These are phyloP conservation scores for Coilia nasus DNA, from an alignment of 2,797 vertebrate genomes.

Conservation along the genomic window DNA sequence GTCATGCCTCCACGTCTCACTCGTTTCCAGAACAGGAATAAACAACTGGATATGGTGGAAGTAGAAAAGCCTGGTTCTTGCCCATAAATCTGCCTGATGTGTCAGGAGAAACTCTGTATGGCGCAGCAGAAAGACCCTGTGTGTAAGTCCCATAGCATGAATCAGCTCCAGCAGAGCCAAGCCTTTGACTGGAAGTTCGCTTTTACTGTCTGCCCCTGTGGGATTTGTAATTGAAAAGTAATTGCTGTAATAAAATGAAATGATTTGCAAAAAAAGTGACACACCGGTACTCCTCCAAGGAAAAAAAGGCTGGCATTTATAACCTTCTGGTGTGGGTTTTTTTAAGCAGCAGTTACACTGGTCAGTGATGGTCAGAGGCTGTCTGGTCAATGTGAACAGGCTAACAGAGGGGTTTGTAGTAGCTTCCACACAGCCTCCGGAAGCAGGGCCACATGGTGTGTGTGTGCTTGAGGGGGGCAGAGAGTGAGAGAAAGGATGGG, in stretches of 20 bases:
- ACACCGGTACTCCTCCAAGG: background rate
- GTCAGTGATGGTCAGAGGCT: background rate
- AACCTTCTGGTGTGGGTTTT: background rate
- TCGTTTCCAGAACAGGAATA: background rate
- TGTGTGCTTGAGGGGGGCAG: background rate
- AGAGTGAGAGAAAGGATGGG: background rate
- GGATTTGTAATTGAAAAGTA: background rate
- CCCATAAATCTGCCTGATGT: background rate
- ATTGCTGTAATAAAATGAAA: background rate
- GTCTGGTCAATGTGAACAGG: background rate
- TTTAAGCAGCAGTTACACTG: background rate
- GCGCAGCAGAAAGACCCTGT: background rate
- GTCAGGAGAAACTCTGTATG: background rate
- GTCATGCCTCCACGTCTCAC: background rate
- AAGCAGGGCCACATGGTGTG: background rate
- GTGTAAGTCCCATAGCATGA: background rate
- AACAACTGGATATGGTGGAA: slow-evolving; percentile 4
- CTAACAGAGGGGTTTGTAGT: background rate
- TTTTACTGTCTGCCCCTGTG: background rate
- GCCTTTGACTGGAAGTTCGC: slow-evolving; percentile 14
- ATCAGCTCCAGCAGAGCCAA: background rate
- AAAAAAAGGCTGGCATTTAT: background rate
- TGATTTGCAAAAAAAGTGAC: background rate
- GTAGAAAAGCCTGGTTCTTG: background rate
- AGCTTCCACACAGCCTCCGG: background rate